These are phyloP conservation scores for Pachyseris speciosa DNA, from an alignment of 64 coral and sea anemone species.

Conservation along the genomic window DNA sequence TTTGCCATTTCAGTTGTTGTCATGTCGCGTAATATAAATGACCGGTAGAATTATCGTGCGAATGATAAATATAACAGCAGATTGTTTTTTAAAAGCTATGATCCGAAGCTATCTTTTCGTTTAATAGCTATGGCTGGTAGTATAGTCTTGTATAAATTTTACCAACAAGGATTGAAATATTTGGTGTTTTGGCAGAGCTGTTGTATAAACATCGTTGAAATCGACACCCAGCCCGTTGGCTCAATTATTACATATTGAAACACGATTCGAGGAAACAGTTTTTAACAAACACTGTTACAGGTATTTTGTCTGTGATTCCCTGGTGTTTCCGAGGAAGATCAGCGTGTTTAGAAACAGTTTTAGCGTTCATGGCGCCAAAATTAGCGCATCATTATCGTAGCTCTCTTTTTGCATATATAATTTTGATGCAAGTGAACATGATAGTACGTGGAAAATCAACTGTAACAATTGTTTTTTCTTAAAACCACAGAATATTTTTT, in stretches of 20 bases:
- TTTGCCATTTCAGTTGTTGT: background rate
- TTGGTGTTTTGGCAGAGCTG: background rate
- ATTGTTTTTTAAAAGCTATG: background rate
- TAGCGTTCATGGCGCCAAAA: background rate
- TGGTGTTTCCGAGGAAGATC: background rate
- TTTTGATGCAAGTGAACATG: slow-evolving; percentile 1
- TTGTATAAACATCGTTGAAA: slow-evolving; percentile 19
- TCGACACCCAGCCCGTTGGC: slow-evolving; percentile 31
- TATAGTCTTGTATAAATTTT: background rate
- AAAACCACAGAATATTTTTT: background rate
- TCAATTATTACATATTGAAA: slow-evolving; percentile 43
- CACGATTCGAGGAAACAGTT: background rate
- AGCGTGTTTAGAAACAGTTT: background rate
- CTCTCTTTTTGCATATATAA: background rate
- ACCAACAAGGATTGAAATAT: background rate
- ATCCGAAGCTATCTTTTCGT: background rate
- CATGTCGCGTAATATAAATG: slow-evolving; percentile 13
- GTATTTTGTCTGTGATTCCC: background rate
- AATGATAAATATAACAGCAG: background rate
- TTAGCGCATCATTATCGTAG: background rate
- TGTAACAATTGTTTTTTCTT: background rate
- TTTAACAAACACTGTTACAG: slow-evolving; percentile 29
- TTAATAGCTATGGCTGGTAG: background rate
- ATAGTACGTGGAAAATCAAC: background rate
- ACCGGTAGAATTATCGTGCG: slow-evolving; percentile 3